Evolutionary conservation across 2,113 vertebrate genomes (phyloP).

Genomic region (Macroglossus sobrinus): DNA sequence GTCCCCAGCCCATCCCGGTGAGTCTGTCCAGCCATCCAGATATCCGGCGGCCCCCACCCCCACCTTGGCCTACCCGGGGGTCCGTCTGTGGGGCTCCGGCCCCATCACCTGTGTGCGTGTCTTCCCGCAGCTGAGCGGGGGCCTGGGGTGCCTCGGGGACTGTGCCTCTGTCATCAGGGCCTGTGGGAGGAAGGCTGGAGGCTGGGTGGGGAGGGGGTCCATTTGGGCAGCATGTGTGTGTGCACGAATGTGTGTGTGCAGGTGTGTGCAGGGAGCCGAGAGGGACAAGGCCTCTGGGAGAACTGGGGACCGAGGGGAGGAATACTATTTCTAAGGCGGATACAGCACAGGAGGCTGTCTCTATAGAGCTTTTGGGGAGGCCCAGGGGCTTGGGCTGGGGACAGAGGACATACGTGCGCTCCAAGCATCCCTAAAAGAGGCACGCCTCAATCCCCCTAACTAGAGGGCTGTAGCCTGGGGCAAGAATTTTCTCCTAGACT

Average conservation of each 20-base stretch:
- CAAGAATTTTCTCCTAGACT: slow-evolving; percentile 7
- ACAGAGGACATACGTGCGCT: slow-evolving; percentile 4
- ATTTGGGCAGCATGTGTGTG: slow-evolving; percentile 35
- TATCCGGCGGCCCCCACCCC: not conserved
- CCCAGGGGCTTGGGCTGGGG: not conserved
- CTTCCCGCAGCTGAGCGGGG: not conserved
- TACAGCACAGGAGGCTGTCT: not conserved
- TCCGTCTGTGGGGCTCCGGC: not conserved
- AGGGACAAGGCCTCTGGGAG: not conserved
- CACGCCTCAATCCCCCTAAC: not conserved
- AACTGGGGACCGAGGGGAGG: not conserved
- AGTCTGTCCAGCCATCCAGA: slow-evolving; percentile 70
- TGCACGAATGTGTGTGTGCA: slow-evolving; percentile 25
- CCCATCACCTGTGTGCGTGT: slow-evolving; percentile 45
- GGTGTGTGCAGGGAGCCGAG: slow-evolving; percentile 21
- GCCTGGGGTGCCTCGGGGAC: not conserved
- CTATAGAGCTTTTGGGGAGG: slow-evolving; percentile 22
- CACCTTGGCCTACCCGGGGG: not conserved
- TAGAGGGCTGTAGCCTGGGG: not conserved
- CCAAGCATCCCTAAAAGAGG: not conserved
- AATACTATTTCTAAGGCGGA: slow-evolving; percentile 11
- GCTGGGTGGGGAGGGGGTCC: slow-evolving; percentile 46
- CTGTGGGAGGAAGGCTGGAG: slow-evolving; percentile 50
- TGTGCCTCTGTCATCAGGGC: slow-evolving; percentile 4
- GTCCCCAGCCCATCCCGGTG: slow-evolving; percentile 93